A percentile compares a stretch with the other conserved stretches of the same genome.
phyloP scores from a whole-genome alignment of 2,888 invertebrate genomes.

The Eupithecia dodoneata region DNA sequence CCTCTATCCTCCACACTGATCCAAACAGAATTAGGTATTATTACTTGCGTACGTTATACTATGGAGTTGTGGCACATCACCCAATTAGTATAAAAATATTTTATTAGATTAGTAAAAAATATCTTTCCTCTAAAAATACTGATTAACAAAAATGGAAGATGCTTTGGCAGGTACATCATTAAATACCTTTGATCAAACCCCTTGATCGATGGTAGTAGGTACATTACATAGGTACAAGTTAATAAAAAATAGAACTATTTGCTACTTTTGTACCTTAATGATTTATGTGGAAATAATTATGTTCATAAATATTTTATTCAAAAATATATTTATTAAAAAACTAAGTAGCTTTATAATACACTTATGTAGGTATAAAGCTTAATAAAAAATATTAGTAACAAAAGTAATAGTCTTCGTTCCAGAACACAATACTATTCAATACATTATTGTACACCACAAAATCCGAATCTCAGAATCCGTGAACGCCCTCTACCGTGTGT shows the following conservation, averaged over 20 bases:
- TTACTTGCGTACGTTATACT: not conserved
- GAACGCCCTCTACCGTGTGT: slow-evolving; percentile 16
- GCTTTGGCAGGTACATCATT: too few species aligned
- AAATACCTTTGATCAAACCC: too few species aligned
- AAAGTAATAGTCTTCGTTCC: slow-evolving; percentile 10
- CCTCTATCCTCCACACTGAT: slow-evolving; percentile 22
- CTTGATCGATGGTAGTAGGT: too few species aligned
- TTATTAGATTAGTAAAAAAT: too few species aligned
- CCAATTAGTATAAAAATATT: too few species aligned
- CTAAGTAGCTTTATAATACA: not conserved
- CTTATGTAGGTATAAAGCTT: not conserved
- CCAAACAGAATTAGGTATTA: slow-evolving; percentile 19
- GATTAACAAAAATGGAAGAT: too few species aligned
- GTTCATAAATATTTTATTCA: not conserved
- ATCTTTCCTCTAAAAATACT: not conserved
- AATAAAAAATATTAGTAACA: not conserved
- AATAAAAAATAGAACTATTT: not conserved
- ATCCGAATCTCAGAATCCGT: not conserved
- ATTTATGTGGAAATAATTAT: not conserved
- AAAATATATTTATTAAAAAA: not conserved
- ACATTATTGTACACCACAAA: too few species aligned
- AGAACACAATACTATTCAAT: not conserved
- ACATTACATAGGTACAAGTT: too few species aligned
- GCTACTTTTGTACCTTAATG: not conserved
- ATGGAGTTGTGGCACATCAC: not conserved